Conservation (phyloP, 64 coral and sea anemone genomes). For the Dendronephthya gigantea region DNA sequence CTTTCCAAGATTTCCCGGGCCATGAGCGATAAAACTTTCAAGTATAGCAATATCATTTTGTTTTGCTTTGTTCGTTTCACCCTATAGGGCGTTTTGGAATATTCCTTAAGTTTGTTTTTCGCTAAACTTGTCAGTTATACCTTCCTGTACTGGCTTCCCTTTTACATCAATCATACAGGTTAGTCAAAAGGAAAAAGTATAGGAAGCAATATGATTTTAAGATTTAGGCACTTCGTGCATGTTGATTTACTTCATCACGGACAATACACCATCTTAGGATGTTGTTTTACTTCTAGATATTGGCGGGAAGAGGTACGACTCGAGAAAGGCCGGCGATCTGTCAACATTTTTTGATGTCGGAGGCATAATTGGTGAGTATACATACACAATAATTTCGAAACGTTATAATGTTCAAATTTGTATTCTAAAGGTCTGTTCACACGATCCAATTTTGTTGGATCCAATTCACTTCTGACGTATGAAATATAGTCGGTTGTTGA, state of each 20-base stretch:
- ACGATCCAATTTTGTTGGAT: too few species aligned
- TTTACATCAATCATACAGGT: conserved; percentile 82
- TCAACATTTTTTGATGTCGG: conserved; percentile 86
- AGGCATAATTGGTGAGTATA: conserved; percentile 72
- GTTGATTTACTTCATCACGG: neutral
- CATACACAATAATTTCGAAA: neutral
- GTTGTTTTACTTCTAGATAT: conserved; percentile 41
- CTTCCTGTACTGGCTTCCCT: conserved; percentile 90
- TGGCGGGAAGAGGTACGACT: conserved; percentile 46
- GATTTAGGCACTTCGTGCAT: neutral
- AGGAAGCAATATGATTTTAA: too few species aligned
- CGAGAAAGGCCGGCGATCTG: conserved; percentile 63
- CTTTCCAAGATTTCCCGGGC: too few species aligned
- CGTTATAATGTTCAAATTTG: neutral
- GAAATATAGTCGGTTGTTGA: too few species aligned
- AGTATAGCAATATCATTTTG: neutral
- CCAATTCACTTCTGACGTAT: too few species aligned
- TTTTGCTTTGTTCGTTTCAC: neutral
- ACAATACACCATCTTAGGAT: neutral
- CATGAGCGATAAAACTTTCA: too few species aligned
- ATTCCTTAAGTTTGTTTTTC: conserved; percentile 88
- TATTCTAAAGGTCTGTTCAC: too few species aligned
- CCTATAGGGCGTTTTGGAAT: conserved; percentile 74
- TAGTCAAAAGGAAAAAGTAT: neutral
- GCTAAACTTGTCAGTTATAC: conserved; percentile 98